A percentile compares a stretch with the other conserved stretches of the same genome.
These are phyloP conservation scores for Petaurus breviceps DNA, from an alignment of 2,113 vertebrate species.

Conservation along the genomic window DNA sequence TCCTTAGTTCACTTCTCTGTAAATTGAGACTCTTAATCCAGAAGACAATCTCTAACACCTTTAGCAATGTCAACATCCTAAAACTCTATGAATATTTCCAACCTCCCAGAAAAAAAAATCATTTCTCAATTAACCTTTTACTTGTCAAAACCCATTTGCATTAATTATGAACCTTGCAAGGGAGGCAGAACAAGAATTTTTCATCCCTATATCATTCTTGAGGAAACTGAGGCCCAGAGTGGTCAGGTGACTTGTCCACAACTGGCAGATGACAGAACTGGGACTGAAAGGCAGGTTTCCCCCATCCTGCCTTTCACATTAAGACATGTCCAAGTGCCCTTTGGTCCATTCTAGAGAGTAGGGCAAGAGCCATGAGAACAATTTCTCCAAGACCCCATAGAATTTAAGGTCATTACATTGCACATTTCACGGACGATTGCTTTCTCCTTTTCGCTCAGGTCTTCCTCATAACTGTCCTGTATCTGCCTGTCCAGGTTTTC, in stretches of 20 bases:
- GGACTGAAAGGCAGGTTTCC: neutral
- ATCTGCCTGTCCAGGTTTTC: slow-evolving; percentile 95
- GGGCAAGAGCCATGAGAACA: neutral
- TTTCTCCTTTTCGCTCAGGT: slow-evolving; percentile 97
- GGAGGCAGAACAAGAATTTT: neutral
- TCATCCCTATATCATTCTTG: neutral
- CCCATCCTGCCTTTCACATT: neutral
- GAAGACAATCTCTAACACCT: neutral
- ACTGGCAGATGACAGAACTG: neutral
- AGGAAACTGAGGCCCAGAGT: neutral
- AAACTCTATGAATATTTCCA: neutral
- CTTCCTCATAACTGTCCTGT: slow-evolving; percentile 93
- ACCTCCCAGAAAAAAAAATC: neutral
- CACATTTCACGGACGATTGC: slow-evolving; percentile 97
- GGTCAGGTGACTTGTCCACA: neutral
- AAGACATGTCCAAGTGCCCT: neutral
- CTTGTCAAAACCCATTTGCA: neutral
- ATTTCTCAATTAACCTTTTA: neutral
- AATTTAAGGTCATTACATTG: slow-evolving; percentile 86
- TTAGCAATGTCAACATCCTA: neutral
- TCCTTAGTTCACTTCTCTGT: neutral
- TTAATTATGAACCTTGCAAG: neutral
- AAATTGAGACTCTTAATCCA: neutral
- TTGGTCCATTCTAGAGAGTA: neutral
- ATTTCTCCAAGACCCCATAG: neutral